phyloP scores from a whole-genome alignment of 1,140 invertebrate species.

The Ptiloglossa arizonensis region DNA sequence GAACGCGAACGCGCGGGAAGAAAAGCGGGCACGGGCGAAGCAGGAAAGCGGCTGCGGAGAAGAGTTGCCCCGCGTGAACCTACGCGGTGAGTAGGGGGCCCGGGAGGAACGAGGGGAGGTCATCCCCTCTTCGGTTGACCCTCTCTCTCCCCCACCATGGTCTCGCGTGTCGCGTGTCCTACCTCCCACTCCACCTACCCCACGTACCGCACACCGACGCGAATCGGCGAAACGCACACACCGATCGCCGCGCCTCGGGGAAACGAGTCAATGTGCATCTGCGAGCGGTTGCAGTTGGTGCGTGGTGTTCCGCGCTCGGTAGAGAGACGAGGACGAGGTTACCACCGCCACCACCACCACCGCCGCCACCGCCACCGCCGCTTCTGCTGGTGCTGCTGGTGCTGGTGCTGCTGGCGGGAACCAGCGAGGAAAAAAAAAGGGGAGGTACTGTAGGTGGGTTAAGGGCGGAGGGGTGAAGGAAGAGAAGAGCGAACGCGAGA shows the following conservation, averaged over 20 bases:
- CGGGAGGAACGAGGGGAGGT: slow-evolving; percentile 64
- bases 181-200: slow-evolving; percentile 76
- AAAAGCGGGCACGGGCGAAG: background rate
- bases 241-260: background rate
- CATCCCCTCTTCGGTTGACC: slow-evolving; percentile 59
- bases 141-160: slow-evolving; percentile 64
- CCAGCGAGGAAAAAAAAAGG: slow-evolving; percentile 34
- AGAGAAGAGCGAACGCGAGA: background rate
- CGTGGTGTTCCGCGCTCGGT: slow-evolving; percentile 45
- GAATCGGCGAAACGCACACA: slow-evolving; percentile 50
- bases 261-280: slow-evolving; percentile 48
- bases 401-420: slow-evolving; percentile 1
- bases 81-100: background rate
- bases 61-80: slow-evolving; percentile 46
- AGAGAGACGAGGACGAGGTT: slow-evolving; percentile 33
- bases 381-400: too few relatives aligned
- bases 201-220: slow-evolving; percentile 43
- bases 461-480: slow-evolving; percentile 53
- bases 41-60: slow-evolving; percentile 16
- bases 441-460: slow-evolving; percentile 55
- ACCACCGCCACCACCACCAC: too few relatives aligned
- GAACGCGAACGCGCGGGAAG: slow-evolving; percentile 30
- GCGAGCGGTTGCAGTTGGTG: slow-evolving; percentile 63
- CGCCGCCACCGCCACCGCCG: too few relatives aligned
- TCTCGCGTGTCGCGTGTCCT: slow-evolving; percentile 78